Conservation (phyloP, 1,140 invertebrate genomes). For the Myzus persicae region DNA sequence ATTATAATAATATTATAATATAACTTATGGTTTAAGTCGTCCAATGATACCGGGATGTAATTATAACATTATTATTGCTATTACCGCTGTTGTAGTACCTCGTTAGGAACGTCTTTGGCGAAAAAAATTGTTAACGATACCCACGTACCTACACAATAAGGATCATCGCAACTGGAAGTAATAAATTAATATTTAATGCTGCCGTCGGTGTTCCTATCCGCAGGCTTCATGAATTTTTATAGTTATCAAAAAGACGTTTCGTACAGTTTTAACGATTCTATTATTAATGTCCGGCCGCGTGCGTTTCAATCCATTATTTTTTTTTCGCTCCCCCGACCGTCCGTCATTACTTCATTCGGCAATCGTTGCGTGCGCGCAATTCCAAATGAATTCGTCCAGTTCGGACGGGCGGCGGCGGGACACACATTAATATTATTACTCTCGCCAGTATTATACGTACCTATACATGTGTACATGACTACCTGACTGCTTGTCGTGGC, state of each 20-base stretch:
- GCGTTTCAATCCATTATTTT: constrained; percentile 28
- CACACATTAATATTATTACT: background rate
- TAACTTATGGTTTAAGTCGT: background rate
- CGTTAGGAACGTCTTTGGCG: background rate
- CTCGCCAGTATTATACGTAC: background rate
- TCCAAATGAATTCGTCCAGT: constrained; percentile 45
- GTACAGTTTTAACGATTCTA: constrained; percentile 51
- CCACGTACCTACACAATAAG: constrained; percentile 26
- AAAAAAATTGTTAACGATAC: constrained; percentile 49
- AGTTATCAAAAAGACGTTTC: constrained; percentile 48
- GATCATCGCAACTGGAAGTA: constrained; percentile 36
- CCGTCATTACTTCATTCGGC: constrained; percentile 34
- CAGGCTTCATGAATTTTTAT: constrained; percentile 54
- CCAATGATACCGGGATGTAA: background rate
- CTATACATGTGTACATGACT: background rate
- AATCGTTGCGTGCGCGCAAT: constrained; percentile 49
- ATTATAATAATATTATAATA: too few species aligned
- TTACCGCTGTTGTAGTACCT: background rate
- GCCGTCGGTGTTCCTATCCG: constrained; percentile 31
- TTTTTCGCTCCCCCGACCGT: background rate
- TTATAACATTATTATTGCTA: background rate
- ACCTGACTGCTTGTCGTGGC: background rate
- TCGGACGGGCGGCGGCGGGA: background rate
- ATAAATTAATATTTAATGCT: constrained; percentile 48
- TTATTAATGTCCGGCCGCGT: constrained; percentile 50